Conservation (phyloP, 2,888 invertebrate genomes). For the Coenonympha arcania region DNA sequence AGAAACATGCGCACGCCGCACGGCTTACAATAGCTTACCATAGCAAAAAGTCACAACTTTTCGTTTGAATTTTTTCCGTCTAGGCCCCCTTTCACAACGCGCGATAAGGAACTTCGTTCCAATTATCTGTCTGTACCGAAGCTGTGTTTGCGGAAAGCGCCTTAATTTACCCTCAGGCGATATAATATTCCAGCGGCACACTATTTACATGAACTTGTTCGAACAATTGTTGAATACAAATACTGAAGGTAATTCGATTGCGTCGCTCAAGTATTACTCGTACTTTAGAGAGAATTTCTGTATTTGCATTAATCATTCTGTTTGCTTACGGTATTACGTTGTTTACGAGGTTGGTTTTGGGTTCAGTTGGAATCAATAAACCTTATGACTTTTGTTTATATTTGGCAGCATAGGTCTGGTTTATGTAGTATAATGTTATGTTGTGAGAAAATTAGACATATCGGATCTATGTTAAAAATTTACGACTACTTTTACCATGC, state of each 20-base stretch:
- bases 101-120: too few relatives aligned
- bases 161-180: conserved; percentile 6
- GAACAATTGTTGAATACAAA: conserved; percentile 17
- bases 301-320: conserved; percentile 12
- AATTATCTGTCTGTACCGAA: background rate
- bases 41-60: too few relatives aligned
- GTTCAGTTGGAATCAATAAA: conserved; percentile 9
- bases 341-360: conserved; percentile 6
- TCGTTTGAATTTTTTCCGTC: too few relatives aligned
- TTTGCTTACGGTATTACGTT: background rate
- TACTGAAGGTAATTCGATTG: conserved; percentile 14
- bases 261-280: background rate
- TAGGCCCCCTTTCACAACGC: too few relatives aligned
- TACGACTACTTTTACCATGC: too few relatives aligned
- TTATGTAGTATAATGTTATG: too few relatives aligned
- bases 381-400: background rate
- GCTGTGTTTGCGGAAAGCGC: background rate
- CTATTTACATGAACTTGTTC: conserved; percentile 13
- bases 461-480: too few relatives aligned
- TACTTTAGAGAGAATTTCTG: background rate
- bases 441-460: too few relatives aligned
- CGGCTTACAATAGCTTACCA: too few relatives aligned
- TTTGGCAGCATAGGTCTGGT: background rate
- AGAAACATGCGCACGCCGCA: too few relatives aligned
- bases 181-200: conserved; percentile 2